Percentiles rank a stretch among this genome's conserved stretches.
These are phyloP conservation scores for Pachyseris speciosa DNA, from an alignment of 64 coral and sea anemone genomes.

Conservation along the genomic window DNA sequence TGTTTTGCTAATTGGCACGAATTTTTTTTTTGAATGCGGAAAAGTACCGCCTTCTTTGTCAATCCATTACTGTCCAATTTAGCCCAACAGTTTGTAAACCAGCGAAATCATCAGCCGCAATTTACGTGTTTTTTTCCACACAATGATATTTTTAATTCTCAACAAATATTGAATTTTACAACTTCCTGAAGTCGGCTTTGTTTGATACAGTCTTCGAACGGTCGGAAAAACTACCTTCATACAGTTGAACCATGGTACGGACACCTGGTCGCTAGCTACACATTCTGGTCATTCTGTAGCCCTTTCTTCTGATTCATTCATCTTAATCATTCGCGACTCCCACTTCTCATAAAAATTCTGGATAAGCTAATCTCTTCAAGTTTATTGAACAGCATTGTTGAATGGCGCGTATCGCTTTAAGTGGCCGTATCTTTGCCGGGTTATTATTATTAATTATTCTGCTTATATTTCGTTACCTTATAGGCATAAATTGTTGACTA, in stretches of 20 bases:
- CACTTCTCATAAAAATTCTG: neutral
- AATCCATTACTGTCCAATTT: conserved; percentile 26
- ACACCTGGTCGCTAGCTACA: conserved; percentile 16
- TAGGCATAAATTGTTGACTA: too few species aligned
- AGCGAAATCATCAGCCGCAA: neutral
- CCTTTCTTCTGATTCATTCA: neutral
- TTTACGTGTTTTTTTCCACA: conserved; percentile 24
- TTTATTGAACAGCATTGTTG: conserved; percentile 16
- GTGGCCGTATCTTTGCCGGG: neutral
- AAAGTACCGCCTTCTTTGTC: conserved; percentile 29
- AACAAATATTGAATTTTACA: conserved; percentile 48
- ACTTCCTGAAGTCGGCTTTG: conserved; percentile 51
- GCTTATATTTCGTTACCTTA: neutral
- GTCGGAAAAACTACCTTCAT: conserved; percentile 35
- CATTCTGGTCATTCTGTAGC: too few species aligned
- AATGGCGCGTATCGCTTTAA: neutral
- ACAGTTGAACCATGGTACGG: neutral
- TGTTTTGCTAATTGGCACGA: conserved; percentile 42
- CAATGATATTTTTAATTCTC: conserved; percentile 39
- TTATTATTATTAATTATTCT: neutral
- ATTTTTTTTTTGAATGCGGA: neutral
- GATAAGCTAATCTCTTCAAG: conserved; percentile 9
- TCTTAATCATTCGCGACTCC: neutral
- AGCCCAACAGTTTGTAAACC: neutral
- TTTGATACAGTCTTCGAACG: conserved; percentile 44